A percentile compares a stretch with the other conserved stretches of the same genome.
Conservation (phyloP, 1,140 invertebrate species). For the Ericerus pela region DNA sequence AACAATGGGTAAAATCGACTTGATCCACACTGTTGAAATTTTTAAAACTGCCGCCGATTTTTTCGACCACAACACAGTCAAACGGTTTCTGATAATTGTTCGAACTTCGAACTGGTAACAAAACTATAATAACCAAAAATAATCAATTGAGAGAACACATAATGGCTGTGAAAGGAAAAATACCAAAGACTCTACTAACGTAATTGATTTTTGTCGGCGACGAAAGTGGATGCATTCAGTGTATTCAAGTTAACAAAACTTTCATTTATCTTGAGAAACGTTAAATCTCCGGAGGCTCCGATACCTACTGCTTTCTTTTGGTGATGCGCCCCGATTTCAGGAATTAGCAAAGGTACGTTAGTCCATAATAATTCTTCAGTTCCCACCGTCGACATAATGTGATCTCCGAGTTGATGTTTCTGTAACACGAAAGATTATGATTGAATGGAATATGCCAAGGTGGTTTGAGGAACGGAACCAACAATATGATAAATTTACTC, state of each 20-base stretch:
- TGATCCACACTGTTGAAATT: conserved; percentile 63
- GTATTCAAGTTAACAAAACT: conserved; percentile 76
- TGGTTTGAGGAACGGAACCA: too few relatives aligned
- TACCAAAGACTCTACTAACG: conserved; percentile 38
- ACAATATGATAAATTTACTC: too few relatives aligned
- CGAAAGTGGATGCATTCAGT: conserved; percentile 68
- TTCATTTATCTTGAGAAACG: conserved; percentile 88
- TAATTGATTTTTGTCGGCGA: conserved; percentile 73
- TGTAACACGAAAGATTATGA: conserved; percentile 33
- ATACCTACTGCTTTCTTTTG: conserved; percentile 82
- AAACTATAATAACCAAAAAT: conserved; percentile 37
- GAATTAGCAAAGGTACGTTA: conserved; percentile 60
- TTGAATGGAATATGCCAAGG: conserved; percentile 17
- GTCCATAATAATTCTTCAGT: conserved; percentile 48
- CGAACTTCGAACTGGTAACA: conserved; percentile 43
- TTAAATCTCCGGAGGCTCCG: conserved; percentile 84
- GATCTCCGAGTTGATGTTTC: conserved; percentile 80
- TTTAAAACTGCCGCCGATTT: conserved; percentile 62
- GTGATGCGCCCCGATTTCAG: conserved; percentile 57
- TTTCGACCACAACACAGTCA: conserved; percentile 70
- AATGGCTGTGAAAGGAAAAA: neutral
- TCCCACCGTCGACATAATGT: conserved; percentile 15
- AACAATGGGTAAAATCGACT: conserved; percentile 55
- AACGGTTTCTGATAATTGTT: conserved; percentile 47
- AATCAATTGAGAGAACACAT: neutral